Percentiles rank a stretch among this genome's conserved stretches.
These are phyloP conservation scores for Okapia johnstoni DNA, from an alignment of 2,113 vertebrate species.

Conservation along the genomic window DNA sequence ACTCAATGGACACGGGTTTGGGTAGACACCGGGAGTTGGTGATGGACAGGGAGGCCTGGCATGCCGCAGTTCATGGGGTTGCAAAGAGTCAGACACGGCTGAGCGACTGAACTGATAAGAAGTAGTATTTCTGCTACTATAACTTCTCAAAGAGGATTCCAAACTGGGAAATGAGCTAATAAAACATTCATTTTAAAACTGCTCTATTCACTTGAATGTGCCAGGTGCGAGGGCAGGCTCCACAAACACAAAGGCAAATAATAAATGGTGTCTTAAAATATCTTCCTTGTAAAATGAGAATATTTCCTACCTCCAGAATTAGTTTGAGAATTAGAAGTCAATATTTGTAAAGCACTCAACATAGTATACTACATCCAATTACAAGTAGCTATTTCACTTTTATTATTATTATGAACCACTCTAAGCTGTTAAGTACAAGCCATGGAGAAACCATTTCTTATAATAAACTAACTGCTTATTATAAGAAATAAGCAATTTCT, in stretches of 20 bases:
- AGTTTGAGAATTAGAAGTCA: neutral
- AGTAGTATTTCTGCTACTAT: neutral
- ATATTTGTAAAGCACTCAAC: neutral
- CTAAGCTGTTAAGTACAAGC: neutral
- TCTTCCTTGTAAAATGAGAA: neutral
- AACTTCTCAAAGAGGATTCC: neutral
- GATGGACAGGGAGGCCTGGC: no score
- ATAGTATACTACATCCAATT: neutral
- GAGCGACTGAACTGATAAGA: neutral
- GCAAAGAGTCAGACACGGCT: no score
- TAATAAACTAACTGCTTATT: neutral
- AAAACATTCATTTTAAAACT: neutral
- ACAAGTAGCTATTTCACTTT: neutral
- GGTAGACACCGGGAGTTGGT: no score
- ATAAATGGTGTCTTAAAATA: neutral
- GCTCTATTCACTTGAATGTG: neutral
- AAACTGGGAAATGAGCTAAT: conserved; percentile 23
- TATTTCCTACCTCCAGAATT: neutral
- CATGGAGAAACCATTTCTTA: neutral
- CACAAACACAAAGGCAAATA: neutral
- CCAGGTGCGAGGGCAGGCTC: neutral
- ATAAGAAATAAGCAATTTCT: neutral
- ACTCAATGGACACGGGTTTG: no score
- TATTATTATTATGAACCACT: neutral
- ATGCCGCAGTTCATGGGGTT: no score